Evolutionary conservation across 92 coral and sea anemone genomes (phyloP).

Genomic region (Phenganax marumi): DNA sequence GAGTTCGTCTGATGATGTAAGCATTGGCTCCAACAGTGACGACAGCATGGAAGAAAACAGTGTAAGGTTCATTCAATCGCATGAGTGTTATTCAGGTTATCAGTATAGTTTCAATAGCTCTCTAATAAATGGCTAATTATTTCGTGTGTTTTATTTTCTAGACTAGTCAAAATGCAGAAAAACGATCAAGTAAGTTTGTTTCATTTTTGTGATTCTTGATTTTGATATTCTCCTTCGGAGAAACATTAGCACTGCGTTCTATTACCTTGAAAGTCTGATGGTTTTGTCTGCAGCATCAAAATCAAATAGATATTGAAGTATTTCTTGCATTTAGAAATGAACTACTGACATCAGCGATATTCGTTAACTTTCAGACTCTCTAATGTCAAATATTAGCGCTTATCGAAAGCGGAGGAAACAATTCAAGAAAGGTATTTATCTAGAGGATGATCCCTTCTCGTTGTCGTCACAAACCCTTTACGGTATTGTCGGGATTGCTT

Average conservation of each 20-base stretch:
- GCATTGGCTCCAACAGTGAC: not conserved
- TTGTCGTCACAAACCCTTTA: too few species aligned
- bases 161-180: conserved; percentile 10
- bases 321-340: too few species aligned
- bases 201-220: too few species aligned
- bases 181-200: conserved; percentile 4
- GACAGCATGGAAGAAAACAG: conserved; percentile 2
- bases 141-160: not conserved
- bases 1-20: conserved; percentile 20
- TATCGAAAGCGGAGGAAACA: conserved; percentile 26
- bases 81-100: not conserved
- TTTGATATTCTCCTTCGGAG: too few species aligned
- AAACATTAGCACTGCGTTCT: too few species aligned
- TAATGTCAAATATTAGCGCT: conserved; percentile 22
- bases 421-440: conserved; percentile 20
- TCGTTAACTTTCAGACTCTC: not conserved
- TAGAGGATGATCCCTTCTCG: too few species aligned
- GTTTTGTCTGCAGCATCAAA: too few species aligned
- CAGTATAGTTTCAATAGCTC: not conserved
- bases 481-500: too few species aligned
- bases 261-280: too few species aligned
- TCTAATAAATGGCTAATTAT: not conserved
- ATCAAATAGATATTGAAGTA: too few species aligned
- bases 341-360: not conserved
- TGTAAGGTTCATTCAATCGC: not conserved